Evolutionary conservation across 2,797 vertebrate genomes (phyloP).

Genomic region (Emys orbicularis): DNA sequence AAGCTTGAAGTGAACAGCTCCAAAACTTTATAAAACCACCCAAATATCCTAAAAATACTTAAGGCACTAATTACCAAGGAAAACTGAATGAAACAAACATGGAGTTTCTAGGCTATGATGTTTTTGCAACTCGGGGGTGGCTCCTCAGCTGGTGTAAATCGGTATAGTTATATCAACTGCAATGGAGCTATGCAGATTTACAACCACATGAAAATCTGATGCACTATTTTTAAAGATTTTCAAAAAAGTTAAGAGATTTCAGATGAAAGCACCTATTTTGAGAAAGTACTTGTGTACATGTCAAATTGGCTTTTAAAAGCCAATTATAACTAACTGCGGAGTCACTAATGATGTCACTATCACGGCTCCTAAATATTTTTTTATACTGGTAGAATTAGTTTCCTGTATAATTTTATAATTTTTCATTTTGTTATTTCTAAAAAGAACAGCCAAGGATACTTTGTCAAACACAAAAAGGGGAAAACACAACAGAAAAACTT

Average conservation of each 20-base stretch:
- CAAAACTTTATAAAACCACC: background rate
- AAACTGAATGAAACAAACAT: too few species aligned
- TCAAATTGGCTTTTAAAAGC: conserved; percentile 10
- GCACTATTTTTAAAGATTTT: background rate
- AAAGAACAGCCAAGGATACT: background rate
- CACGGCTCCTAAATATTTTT: background rate
- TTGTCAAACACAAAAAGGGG: background rate
- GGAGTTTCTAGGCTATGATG: too few species aligned
- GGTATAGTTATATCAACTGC: too few species aligned
- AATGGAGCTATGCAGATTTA: background rate
- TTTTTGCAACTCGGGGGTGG: too few species aligned
- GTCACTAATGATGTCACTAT: background rate
- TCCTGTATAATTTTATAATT: background rate
- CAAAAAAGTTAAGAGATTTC: background rate
- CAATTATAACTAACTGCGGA: conserved; percentile 44
- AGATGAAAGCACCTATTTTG: background rate
- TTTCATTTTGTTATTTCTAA: background rate
- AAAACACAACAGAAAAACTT: background rate
- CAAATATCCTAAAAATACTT: too few species aligned
- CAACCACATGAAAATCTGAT: background rate
- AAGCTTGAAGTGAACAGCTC: background rate
- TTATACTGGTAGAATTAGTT: background rate
- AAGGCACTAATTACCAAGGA: too few species aligned
- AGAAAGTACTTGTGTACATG: background rate
- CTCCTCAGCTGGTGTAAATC: too few species aligned